These are phyloP conservation scores for Drosophila formosana DNA, from an alignment of 2,888 invertebrate genomes.

Conservation along the genomic window DNA sequence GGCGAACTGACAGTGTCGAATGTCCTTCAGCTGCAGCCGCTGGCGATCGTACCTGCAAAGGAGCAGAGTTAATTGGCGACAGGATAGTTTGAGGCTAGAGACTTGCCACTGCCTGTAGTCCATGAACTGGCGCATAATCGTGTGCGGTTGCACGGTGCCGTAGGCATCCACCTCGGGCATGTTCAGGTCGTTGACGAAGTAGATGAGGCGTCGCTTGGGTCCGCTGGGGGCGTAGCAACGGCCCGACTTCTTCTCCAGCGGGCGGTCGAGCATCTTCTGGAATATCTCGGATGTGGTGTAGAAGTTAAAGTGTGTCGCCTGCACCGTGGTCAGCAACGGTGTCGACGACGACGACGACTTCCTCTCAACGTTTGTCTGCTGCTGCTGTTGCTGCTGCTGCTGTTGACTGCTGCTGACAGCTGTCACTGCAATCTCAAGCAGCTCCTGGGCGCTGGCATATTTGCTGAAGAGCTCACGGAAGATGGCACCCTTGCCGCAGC, in stretches of 20 bases:
- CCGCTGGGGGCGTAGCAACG: slow-evolving; percentile 97
- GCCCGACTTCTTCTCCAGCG: slow-evolving; percentile 97
- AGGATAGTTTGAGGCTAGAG: neutral
- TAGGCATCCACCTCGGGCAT: slow-evolving; percentile 98
- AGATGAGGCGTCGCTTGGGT: slow-evolving; percentile 90
- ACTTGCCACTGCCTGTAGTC: slow-evolving; percentile 96
- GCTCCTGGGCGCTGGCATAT: slow-evolving; percentile 73
- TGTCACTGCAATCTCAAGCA: slow-evolving; percentile 88
- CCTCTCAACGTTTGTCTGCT: slow-evolving; percentile 16
- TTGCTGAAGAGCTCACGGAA: slow-evolving; percentile 89
- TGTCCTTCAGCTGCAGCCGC: slow-evolving; percentile 94
- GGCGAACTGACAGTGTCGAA: slow-evolving; percentile 96
- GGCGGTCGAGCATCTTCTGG: slow-evolving; percentile 94
- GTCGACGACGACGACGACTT: slow-evolving; percentile 86
- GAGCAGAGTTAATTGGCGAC: neutral
- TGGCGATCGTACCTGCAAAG: slow-evolving; percentile 88
- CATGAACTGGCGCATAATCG: slow-evolving; percentile 96
- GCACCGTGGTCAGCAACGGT: slow-evolving; percentile 72
- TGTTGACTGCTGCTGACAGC: slow-evolving; percentile 86
- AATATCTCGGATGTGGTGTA: slow-evolving; percentile 97
- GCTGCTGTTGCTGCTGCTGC: slow-evolving; percentile 15
- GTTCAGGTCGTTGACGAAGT: slow-evolving; percentile 98
- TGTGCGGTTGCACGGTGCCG: slow-evolving; percentile 98
- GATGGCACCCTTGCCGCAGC: slow-evolving; percentile 96
- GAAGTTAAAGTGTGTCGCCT: slow-evolving; percentile 89